phyloP scores from a whole-genome alignment of 2,888 invertebrate species.

The Syritta pipiens region DNA sequence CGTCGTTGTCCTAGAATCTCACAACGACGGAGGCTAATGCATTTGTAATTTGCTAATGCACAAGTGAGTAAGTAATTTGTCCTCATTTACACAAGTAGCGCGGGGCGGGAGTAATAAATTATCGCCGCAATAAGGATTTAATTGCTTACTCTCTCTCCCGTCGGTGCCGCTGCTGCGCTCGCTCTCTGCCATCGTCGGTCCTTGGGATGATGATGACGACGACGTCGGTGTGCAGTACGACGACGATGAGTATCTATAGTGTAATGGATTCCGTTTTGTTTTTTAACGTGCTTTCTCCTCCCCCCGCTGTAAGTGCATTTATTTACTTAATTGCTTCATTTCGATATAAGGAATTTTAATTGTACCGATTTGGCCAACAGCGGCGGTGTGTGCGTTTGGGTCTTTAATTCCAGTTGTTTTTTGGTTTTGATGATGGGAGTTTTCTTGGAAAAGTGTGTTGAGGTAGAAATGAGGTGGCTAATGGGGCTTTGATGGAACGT shows the following conservation, averaged over 20 bases:
- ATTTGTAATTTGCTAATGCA: slow-evolving; percentile 67
- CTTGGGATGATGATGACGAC: slow-evolving; percentile 13
- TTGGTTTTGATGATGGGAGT: not conserved
- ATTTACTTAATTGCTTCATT: slow-evolving; percentile 61
- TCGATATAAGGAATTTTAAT: slow-evolving; percentile 59
- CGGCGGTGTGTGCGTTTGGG: not conserved
- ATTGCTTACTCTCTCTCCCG: slow-evolving; percentile 31
- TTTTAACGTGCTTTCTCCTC: not conserved
- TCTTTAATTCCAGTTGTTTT: too few relatives aligned
- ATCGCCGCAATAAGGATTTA: slow-evolving; percentile 63
- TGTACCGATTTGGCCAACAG: slow-evolving; percentile 23
- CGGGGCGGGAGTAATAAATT: slow-evolving; percentile 50
- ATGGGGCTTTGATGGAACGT: slow-evolving; percentile 15
- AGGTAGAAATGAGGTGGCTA: slow-evolving; percentile 34
- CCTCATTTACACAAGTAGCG: slow-evolving; percentile 46
- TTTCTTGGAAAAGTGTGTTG: slow-evolving; percentile 16
- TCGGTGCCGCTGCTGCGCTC: not conserved
- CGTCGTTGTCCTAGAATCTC: slow-evolving; percentile 8
- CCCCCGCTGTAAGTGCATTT: slow-evolving; percentile 16
- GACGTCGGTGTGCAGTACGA: not conserved
- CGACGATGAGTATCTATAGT: slow-evolving; percentile 16
- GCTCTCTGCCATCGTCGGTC: not conserved
- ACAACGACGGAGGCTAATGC: slow-evolving; percentile 57
- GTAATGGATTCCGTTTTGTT: slow-evolving; percentile 39
- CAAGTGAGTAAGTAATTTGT: slow-evolving; percentile 63